phyloP scores from a whole-genome alignment of 2,888 invertebrate species.

The Trissolcus brochymenae region DNA sequence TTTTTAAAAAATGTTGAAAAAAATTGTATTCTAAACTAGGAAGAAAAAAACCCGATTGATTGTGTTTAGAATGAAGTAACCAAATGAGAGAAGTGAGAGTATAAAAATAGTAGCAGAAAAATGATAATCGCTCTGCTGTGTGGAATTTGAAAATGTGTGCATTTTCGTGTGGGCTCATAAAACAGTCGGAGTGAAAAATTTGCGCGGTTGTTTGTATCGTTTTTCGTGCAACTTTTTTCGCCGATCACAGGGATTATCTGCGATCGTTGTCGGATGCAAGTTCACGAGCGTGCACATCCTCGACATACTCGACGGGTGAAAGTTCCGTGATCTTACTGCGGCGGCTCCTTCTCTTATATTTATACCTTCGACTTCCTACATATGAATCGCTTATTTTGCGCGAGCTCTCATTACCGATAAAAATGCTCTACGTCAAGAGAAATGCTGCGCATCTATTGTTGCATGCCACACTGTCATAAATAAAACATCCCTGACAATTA shows the following conservation, averaged over 20 bases:
- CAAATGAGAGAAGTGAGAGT: neutral
- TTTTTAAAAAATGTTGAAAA: neutral
- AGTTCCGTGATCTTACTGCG: constrained; percentile 54
- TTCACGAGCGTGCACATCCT: constrained; percentile 71
- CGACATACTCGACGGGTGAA: constrained; percentile 65
- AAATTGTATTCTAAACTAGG: neutral
- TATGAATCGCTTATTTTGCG: constrained; percentile 43
- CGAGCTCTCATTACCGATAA: constrained; percentile 38
- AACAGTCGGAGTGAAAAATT: constrained; percentile 36
- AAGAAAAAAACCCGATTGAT: neutral
- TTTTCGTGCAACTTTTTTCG: constrained; percentile 23
- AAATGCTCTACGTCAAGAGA: constrained; percentile 13
- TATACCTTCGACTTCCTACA: constrained; percentile 43
- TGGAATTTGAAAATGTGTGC: neutral
- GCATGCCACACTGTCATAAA: constrained; percentile 27
- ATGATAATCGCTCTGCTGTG: neutral
- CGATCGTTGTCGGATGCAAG: constrained; percentile 62
- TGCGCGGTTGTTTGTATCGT: constrained; percentile 15
- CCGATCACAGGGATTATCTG: constrained; percentile 33
- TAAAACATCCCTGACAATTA: constrained; percentile 19
- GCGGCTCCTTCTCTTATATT: constrained; percentile 17
- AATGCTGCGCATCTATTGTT: constrained; percentile 22
- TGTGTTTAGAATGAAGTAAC: no score
- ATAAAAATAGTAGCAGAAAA: neutral
- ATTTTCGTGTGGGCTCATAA: constrained; percentile 31